phyloP scores from a whole-genome alignment of 2,113 vertebrate genomes.

The Prunella fulvescens region DNA sequence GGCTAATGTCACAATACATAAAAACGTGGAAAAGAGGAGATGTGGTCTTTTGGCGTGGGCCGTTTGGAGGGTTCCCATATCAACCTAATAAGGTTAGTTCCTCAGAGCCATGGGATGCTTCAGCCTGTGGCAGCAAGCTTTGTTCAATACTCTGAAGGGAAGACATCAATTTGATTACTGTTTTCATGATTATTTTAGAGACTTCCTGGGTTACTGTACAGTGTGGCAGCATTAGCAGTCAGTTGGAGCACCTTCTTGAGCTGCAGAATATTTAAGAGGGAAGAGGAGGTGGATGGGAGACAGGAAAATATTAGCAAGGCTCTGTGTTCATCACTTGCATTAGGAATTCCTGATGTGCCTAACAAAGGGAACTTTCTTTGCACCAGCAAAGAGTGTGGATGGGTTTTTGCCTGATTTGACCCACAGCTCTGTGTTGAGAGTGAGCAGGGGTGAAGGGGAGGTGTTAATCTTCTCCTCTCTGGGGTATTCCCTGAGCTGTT shows the following conservation, averaged over 20 bases:
- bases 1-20: conserved; percentile 78
- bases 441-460: not conserved
- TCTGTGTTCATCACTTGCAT: not conserved
- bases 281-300: not conserved
- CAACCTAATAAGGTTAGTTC: conserved; percentile 75
- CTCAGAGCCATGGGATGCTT: not conserved
- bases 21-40: conserved; percentile 75
- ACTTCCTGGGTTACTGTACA: not conserved
- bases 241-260: not conserved
- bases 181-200: conserved; percentile 30
- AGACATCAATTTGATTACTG: not conserved
- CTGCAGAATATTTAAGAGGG: conserved; percentile 5
- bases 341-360: not conserved
- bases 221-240: not conserved
- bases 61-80: conserved; percentile 79
- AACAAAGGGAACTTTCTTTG: not conserved
- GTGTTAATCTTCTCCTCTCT: not conserved
- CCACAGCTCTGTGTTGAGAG: not conserved
- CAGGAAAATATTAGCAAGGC: not conserved
- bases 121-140: not conserved
- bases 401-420: not conserved
- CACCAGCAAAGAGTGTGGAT: not conserved
- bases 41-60: conserved; percentile 75
- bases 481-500: not conserved
- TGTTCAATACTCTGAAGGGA: not conserved